A percentile compares a stretch with the other conserved stretches of the same genome.
These are phyloP conservation scores for Oxyura jamaicensis DNA, from an alignment of 2,113 vertebrate species.

Conservation along the genomic window DNA sequence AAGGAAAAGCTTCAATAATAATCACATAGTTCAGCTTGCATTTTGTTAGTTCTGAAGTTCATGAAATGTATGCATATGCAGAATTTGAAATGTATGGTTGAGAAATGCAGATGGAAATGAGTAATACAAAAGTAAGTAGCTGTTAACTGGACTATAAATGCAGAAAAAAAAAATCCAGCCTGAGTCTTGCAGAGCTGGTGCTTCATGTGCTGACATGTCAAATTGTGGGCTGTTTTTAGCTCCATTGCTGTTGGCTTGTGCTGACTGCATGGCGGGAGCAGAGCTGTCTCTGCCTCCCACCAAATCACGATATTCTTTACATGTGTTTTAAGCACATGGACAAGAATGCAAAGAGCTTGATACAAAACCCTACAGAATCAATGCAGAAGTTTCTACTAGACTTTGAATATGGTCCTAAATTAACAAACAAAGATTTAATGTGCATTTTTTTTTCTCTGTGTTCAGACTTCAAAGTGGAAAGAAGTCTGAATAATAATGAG, in stretches of 20 bases:
- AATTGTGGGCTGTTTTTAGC: not conserved
- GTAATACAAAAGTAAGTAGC: not conserved
- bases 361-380: not conserved
- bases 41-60: conserved; percentile 6
- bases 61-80: not conserved
- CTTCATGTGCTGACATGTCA: not conserved
- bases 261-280: not conserved
- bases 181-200: not conserved
- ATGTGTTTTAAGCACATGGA: not conserved
- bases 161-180: not conserved
- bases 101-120: not conserved
- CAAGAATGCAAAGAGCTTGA: not conserved
- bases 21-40: not conserved
- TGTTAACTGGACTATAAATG: not conserved
- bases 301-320: not conserved
- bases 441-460: not conserved
- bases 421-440: not conserved
- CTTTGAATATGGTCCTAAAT: accelerated
- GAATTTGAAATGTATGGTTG: not conserved
- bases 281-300: not conserved
- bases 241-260: not conserved
- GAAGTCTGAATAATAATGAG: not conserved
- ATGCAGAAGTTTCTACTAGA: not conserved
- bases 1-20: not conserved
- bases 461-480: not conserved